Evolutionary conservation across 2,113 vertebrate species (phyloP).

Genomic region (Sterrhoptilus dennistouni): DNA sequence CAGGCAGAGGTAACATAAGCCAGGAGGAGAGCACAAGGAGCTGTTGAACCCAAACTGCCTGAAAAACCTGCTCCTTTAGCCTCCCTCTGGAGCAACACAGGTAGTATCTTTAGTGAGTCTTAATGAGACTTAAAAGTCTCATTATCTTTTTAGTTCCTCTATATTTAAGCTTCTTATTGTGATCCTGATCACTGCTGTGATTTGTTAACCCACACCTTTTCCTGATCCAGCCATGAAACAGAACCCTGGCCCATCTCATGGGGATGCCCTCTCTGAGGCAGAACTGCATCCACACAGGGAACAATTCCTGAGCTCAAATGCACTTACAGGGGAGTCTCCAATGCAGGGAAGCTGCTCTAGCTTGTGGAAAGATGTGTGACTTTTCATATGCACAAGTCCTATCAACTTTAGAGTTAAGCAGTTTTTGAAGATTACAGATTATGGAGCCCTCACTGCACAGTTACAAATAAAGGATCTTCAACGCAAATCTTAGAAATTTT

Average conservation of each 20-base stretch:
- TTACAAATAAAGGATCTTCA: background rate
- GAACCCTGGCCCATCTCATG: background rate
- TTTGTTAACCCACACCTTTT: background rate
- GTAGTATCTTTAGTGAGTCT: background rate
- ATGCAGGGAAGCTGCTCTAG: background rate
- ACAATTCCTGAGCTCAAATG: background rate
- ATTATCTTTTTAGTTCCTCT: background rate
- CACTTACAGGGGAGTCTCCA: background rate
- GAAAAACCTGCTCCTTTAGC: background rate
- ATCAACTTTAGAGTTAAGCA: background rate
- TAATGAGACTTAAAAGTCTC: background rate
- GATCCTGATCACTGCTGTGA: background rate
- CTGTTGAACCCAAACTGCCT: background rate
- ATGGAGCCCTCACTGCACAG: background rate
- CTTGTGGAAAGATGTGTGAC: accelerated
- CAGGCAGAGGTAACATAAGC: background rate
- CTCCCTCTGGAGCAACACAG: background rate
- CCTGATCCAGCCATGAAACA: background rate
- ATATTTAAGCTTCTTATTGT: background rate
- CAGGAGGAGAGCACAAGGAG: background rate
- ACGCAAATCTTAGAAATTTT: background rate
- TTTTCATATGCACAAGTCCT: background rate
- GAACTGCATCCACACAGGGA: accelerated
- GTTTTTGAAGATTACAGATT: background rate
- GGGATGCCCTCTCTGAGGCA: background rate